Evolutionary conservation across 2,888 invertebrate genomes (phyloP).

Genomic region (Trissolcus japonicus): DNA sequence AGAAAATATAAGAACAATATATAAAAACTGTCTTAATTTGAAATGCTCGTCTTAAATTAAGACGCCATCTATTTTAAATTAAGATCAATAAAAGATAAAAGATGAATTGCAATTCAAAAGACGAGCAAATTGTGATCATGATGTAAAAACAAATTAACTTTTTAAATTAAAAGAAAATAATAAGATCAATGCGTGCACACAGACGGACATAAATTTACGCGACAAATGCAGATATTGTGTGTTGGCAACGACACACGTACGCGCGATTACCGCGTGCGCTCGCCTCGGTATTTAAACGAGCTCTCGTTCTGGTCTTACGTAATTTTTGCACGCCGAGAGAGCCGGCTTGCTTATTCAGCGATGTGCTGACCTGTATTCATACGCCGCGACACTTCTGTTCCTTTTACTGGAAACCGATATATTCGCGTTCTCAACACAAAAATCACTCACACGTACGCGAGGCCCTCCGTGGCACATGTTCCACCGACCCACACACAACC

Average conservation of each 20-base stretch:
- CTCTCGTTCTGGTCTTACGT: slow-evolving; percentile 72
- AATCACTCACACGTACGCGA: slow-evolving; percentile 18
- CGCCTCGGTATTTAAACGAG: slow-evolving; percentile 70
- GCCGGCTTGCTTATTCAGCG: slow-evolving; percentile 71
- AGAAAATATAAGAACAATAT: too few relatives aligned
- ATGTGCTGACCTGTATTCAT: slow-evolving; percentile 72
- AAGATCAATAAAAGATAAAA: too few relatives aligned
- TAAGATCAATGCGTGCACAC: slow-evolving; percentile 18
- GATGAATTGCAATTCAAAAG: too few relatives aligned
- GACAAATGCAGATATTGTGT: slow-evolving; percentile 47
- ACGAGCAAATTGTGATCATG: too few relatives aligned
- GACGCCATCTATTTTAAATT: too few relatives aligned
- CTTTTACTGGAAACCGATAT: slow-evolving; percentile 64
- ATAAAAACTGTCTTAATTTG: too few relatives aligned
- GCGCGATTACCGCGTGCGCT: slow-evolving; percentile 42
- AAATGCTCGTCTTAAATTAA: too few relatives aligned
- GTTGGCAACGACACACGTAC: slow-evolving; percentile 32
- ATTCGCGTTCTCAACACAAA: slow-evolving; percentile 45
- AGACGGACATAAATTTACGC: slow-evolving; percentile 43
- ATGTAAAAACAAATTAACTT: too few relatives aligned
- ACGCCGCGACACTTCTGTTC: slow-evolving; percentile 61
- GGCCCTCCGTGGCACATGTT: not conserved
- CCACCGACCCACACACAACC: not conserved
- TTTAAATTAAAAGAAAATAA: not conserved
- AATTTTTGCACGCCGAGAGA: slow-evolving; percentile 66